Base-by-base conservation (phyloP, 2,888 invertebrate species). In the Icerya purchasi region DNA sequence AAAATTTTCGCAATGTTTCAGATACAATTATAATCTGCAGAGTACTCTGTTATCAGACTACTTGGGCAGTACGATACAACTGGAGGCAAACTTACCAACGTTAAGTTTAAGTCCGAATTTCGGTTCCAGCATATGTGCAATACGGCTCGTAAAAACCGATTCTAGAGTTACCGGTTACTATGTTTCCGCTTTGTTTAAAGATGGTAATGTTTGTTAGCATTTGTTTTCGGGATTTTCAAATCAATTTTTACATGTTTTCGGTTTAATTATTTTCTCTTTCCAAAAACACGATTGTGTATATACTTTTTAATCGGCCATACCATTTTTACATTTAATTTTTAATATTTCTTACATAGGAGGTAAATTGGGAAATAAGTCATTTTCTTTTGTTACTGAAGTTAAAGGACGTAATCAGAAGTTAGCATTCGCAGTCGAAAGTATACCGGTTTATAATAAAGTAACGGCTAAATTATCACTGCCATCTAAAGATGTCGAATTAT, bases 121-220 rank as follows among this genome's bases (percentile, higher is more conserved):
- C 18, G 60, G 60, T 19, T 51, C 60, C 20, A 52, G 56, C 25
- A 56, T 22, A 53, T 22, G 56, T n/a, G 50, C 53, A 8, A 3
- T 60, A 22, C 36, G 53, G 5, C 25, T 60, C 19, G 8, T 56
- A 3, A 60, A 60, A 53, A 36, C 36, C 14, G 36, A 36, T 36
- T 14, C 36, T 36, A 5, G 36, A 5, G 36, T 36, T 36, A 36
- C 36, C 36, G 36, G 36, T 36, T 36, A 36, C 14, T 36, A 36
- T 14, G 36, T 14, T 14, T 5, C 36, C 8, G 14, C 14, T 36
- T 36, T 14, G 5, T 36, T 8, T 36, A 36, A 36, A 36, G 14
- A 36, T 8, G 36, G 36, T 36, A 36, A 36, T n/a, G n/a, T n/a
- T n/a, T n/a, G n/a, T n/a, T n/a, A n/a, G n/a, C n/a, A n/a, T n/a